phyloP scores from a whole-genome alignment of 2,888 invertebrate genomes.

The Plagiodera versicolora region DNA sequence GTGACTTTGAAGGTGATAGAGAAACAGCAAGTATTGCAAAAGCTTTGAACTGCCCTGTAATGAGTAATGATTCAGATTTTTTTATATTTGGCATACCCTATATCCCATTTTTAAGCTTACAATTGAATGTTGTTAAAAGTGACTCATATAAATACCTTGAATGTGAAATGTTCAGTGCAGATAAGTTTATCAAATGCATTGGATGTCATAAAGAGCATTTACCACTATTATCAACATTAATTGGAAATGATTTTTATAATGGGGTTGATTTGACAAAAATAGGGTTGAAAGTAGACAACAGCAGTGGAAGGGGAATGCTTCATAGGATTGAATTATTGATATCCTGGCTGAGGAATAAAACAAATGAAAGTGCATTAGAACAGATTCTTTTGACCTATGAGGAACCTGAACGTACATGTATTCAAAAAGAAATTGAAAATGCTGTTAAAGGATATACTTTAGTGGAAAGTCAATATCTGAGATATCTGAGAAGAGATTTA shows the following conservation, averaged over 20 bases:
- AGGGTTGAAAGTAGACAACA: constrained; percentile 67
- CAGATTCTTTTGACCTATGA: constrained; percentile 68
- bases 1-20: constrained; percentile 88
- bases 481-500: constrained; percentile 56
- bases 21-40: constrained; percentile 83
- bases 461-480: constrained; percentile 61
- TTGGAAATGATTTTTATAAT: constrained; percentile 79
- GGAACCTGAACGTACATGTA: constrained; percentile 57
- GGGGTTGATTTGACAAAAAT: constrained; percentile 17
- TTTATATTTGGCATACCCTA: constrained; percentile 84
- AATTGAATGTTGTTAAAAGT: constrained; percentile 51
- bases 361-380: constrained; percentile 67
- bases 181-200: constrained; percentile 68
- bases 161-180: constrained; percentile 74
- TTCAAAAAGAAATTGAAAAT: constrained; percentile 62
- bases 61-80: constrained; percentile 95
- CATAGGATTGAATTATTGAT: constrained; percentile 71
- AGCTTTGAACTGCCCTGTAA: constrained; percentile 77
- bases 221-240: constrained; percentile 77
- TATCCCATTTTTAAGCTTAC: constrained; percentile 74
- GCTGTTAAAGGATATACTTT: constrained; percentile 68
- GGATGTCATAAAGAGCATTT: constrained; percentile 62
- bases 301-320: constrained; percentile 71
- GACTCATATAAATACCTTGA: constrained; percentile 55
- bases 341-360: constrained; percentile 75